These are phyloP conservation scores for Platorchestia sp. DNA, from an alignment of 1,140 invertebrate species.

Conservation along the genomic window DNA sequence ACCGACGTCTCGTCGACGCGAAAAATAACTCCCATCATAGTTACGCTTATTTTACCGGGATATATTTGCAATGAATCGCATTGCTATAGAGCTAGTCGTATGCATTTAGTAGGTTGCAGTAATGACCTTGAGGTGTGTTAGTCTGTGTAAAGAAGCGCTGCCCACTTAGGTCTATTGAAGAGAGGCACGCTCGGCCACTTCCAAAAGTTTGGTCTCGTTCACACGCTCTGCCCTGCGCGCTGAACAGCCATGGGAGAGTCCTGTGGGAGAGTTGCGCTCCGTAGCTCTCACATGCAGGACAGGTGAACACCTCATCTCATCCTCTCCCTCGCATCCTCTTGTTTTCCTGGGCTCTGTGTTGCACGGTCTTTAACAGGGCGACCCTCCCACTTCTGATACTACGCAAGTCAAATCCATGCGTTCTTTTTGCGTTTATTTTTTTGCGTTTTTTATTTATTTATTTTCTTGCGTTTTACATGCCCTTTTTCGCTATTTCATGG, in stretches of 20 bases:
- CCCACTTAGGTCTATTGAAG: neutral
- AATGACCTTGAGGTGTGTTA: neutral
- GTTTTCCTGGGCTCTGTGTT: neutral
- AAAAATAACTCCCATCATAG: neutral
- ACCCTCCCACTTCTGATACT: no score
- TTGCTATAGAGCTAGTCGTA: neutral
- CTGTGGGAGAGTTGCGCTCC: constrained; percentile 5
- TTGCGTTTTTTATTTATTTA: neutral
- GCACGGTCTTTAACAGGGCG: no score
- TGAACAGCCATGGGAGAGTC: neutral
- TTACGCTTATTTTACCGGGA: neutral
- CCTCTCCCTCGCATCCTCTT: neutral
- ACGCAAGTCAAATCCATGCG: no score
- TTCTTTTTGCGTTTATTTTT: no score
- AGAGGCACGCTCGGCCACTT: neutral
- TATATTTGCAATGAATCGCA: neutral
- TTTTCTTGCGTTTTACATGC: neutral
- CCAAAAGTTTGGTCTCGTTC: constrained; percentile 14
- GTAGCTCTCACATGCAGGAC: neutral
- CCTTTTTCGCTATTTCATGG: no score
- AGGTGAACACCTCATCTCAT: neutral
- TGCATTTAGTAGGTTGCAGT: neutral
- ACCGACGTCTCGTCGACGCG: neutral
- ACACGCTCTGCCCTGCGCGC: neutral
- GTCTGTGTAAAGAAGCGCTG: neutral